Evolutionary conservation across 2,797 vertebrate genomes (phyloP).

Genomic region (Pteronotus mesoamericanus): DNA sequence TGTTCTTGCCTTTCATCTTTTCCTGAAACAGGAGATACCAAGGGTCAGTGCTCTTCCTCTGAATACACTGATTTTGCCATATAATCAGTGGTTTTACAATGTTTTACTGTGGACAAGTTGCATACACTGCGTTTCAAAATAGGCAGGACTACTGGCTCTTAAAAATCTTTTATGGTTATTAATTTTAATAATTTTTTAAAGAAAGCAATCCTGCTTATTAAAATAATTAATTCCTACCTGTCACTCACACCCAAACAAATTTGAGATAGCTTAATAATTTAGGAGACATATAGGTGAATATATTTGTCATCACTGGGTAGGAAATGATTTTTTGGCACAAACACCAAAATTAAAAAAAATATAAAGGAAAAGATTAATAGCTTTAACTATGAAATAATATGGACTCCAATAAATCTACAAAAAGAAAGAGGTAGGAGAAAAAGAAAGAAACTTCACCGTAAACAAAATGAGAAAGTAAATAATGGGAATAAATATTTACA

Average conservation of each 20-base stretch:
- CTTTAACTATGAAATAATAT: not conserved
- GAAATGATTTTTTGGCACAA: not conserved
- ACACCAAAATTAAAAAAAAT: not conserved
- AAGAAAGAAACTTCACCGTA: not conserved
- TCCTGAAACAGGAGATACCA: conserved; percentile 82
- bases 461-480: not conserved
- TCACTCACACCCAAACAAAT: not conserved
- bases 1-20: conserved; percentile 99
- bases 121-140: not conserved
- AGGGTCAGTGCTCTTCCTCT: not conserved
- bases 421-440: not conserved
- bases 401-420: not conserved
- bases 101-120: not conserved
- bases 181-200: conserved; percentile 18
- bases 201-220: not conserved
- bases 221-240: not conserved
- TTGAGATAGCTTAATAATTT: not conserved
- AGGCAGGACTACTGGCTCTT: not conserved
- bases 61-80: not conserved
- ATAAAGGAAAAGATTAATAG: not conserved
- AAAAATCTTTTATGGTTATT: not conserved
- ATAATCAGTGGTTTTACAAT: not conserved
- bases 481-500: not conserved
- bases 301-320: not conserved
- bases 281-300: not conserved